Percentiles rank a stretch among this genome's conserved stretches.
Evolutionary conservation across 2,113 vertebrate genomes (phyloP).

Genomic region (Nyctereutes procyonoides): DNA sequence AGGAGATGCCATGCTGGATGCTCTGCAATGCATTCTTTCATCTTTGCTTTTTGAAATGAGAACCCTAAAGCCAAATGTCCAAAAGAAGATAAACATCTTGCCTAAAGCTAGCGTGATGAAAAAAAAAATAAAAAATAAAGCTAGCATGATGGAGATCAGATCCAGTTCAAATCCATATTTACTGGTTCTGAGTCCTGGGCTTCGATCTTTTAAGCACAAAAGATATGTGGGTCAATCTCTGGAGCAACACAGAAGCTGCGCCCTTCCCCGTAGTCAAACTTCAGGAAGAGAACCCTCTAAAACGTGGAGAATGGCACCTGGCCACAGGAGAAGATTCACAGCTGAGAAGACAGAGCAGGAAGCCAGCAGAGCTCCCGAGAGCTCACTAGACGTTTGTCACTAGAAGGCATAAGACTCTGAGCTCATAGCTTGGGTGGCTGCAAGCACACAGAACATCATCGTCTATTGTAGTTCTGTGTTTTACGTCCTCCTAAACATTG

Average conservation of each 20-base stretch:
- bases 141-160: not conserved
- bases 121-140: too few relatives aligned
- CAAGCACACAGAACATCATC: accelerated
- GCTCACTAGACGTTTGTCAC: too few relatives aligned
- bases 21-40: not conserved
- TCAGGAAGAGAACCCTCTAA: not conserved
- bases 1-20: accelerated
- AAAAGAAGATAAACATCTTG: not conserved
- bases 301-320: not conserved
- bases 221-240: not conserved
- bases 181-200: too few relatives aligned
- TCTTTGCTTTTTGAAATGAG: not conserved
- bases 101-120: not conserved
- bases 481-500: accelerated
- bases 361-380: not conserved
- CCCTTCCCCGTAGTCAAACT: not conserved
- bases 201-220: not conserved
- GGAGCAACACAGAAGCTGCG: not conserved
- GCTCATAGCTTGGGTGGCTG: too few relatives aligned
- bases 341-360: not conserved
- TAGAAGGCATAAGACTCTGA: not conserved
- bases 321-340: not conserved
- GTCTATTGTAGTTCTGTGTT: accelerated
- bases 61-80: not conserved
- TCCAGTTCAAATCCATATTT: not conserved